Evolutionary conservation across 2,113 vertebrate genomes (phyloP), one percentile per base, ranked within the genome.

Genomic region (Xiphias gladius): DNA sequence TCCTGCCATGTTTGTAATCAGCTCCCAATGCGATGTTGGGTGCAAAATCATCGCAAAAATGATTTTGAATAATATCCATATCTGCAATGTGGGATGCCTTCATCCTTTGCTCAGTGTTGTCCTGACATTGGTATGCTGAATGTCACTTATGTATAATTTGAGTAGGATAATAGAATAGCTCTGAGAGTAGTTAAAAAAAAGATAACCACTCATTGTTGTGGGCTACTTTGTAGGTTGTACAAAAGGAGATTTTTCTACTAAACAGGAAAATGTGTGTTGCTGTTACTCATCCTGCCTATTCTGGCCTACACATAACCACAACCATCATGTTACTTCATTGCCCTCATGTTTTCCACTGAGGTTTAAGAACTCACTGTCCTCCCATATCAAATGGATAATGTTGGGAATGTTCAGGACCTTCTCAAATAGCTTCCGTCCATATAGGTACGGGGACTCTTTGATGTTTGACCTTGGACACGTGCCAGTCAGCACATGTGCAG

Each of bases 401-500:
- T 55, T 85, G 52, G 66, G 73, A 91, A 85, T 84, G 72, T 87
- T 87, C 74, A 80, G 58, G 75, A 82, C 76, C 73, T 78, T 79
- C 84, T 88, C 64, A 89, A 87, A 89, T 90, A 28, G 64, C 86
- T 83, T 88, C 80, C 16, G 52, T 63, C 73, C 46, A 35, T 73
- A 83, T 76, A 80, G 78, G 39, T 71, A 37, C 14, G 54, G 24
- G 17, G 43, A 28, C 54, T 59, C 84, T 86, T 88, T 90, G 83
- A 86, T 84, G 79, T 72, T 66, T 70, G 83, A 84, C 78, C 79
- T 65, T 6, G 58, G 59, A 81, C 73, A 65, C 30, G 20, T 87
- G 78, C 82, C 63, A 58, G 66, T 59, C 61, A 12, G 7, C 64
- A 76, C 82, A 79, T 83, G 71, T 89, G 78, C 62, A 70, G 74